A percentile compares a stretch with the other conserved stretches of the same genome.
phyloP scores from a whole-genome alignment of 2,113 vertebrate species.

The Lagopus muta region DNA sequence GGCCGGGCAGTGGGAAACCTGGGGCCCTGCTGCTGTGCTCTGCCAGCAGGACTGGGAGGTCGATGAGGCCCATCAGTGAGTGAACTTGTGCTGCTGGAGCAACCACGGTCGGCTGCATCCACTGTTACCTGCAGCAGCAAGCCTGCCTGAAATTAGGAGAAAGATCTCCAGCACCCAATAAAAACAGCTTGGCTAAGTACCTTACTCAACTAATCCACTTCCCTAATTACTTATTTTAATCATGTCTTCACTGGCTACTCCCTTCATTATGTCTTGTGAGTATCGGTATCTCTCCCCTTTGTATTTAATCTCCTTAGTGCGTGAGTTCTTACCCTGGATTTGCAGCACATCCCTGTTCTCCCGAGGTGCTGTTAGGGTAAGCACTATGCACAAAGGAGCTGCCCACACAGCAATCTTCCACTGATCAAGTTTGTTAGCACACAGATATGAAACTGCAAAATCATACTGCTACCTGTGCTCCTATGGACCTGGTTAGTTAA shows the following conservation, averaged over 20 bases:
- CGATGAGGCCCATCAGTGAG: background rate
- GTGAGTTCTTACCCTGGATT: background rate
- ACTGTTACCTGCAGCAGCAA: background rate
- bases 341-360: background rate
- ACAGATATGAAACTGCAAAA: background rate
- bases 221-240: background rate
- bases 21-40: background rate
- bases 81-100: background rate
- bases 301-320: background rate
- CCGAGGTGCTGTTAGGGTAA: background rate
- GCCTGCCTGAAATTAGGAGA: background rate
- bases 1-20: background rate
- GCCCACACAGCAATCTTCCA: background rate
- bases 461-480: fast-evolving
- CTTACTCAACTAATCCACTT: background rate
- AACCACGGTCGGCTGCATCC: background rate
- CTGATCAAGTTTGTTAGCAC: background rate
- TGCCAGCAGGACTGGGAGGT: background rate
- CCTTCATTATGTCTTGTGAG: background rate
- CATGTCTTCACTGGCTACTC: background rate
- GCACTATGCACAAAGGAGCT: background rate
- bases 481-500: background rate
- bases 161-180: background rate
- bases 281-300: background rate
- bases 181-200: background rate